Percentiles rank a stretch among this genome's conserved stretches.
Evolutionary conservation across 2,888 invertebrate species (phyloP).

Genomic region (Saturnia pavonia): DNA sequence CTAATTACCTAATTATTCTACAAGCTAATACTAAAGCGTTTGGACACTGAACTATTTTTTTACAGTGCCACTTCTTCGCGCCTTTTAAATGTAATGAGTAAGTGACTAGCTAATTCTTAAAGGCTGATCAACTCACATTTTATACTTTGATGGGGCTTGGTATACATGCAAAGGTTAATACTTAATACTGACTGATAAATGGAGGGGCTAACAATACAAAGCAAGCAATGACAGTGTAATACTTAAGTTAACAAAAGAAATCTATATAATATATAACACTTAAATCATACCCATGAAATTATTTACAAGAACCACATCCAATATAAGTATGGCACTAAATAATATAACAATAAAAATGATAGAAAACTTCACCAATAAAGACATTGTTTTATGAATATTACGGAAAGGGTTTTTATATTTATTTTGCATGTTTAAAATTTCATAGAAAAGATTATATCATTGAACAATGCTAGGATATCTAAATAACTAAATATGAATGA

Average conservation of each 20-base stretch:
- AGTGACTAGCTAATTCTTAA: conserved; percentile 52
- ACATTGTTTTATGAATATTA: conserved; percentile 35
- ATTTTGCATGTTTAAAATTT: conserved; percentile 25
- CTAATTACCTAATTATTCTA: conserved; percentile 38
- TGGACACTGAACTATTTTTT: conserved; percentile 37
- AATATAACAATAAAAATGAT: conserved; percentile 25
- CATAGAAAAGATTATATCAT: conserved; percentile 24
- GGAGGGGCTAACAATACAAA: conserved; percentile 33
- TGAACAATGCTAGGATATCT: conserved; percentile 17
- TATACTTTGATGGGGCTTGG: conserved; percentile 33
- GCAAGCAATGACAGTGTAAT: conserved; percentile 29
- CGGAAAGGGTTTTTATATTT: conserved; percentile 27
- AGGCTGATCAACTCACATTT: conserved; percentile 26
- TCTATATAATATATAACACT: not conserved
- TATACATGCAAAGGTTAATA: conserved; percentile 37
- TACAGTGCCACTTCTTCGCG: conserved; percentile 34
- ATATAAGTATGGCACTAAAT: conserved; percentile 60
- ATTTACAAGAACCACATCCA: conserved; percentile 45
- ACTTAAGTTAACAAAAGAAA: conserved; percentile 23
- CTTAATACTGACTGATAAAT: conserved; percentile 36
- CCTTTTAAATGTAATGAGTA: conserved; percentile 30
- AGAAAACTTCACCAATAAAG: conserved; percentile 36
- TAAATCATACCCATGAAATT: conserved; percentile 37
- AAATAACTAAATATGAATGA: conserved; percentile 35
- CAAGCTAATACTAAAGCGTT: conserved; percentile 42